A percentile compares a stretch with the other conserved stretches of the same genome.
Conservation (phyloP, 1,140 invertebrate species). For the Panagrolaimus sp. region DNA sequence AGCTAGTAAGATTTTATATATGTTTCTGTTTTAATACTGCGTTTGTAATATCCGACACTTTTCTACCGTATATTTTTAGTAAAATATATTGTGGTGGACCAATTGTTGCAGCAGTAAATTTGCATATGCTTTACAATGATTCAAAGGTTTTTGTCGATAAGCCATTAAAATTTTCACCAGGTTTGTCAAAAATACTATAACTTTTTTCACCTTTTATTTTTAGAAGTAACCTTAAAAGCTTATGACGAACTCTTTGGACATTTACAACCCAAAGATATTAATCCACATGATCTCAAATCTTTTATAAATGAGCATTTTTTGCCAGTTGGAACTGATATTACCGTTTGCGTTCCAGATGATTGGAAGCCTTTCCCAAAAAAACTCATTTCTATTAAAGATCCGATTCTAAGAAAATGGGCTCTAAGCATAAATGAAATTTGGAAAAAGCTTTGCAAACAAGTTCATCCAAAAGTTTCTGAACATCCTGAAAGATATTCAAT, state of each 20-base stretch:
- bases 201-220: too few relatives aligned
- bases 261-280: conserved; percentile 22
- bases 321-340: conserved; percentile 33
- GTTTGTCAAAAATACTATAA: conserved; percentile 10
- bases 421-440: conserved; percentile 38
- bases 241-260: conserved; percentile 26
- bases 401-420: conserved; percentile 33
- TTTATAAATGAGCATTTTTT: conserved; percentile 40
- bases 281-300: conserved; percentile 23
- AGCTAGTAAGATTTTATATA: too few relatives aligned
- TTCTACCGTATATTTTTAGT: conserved; percentile 59
- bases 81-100: conserved; percentile 45
- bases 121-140: conserved; percentile 64
- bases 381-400: conserved; percentile 32
- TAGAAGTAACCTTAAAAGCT: conserved; percentile 8
- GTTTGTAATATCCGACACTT: too few relatives aligned
- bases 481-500: conserved; percentile 34
- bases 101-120: conserved; percentile 49
- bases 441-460: conserved; percentile 35
- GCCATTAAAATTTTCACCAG: conserved; percentile 30
- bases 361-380: conserved; percentile 30
- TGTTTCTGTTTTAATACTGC: too few relatives aligned
- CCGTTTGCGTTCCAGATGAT: conserved; percentile 28
- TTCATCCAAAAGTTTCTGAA: conserved; percentile 20
- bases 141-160: conserved; percentile 46